phyloP scores from a whole-genome alignment of 1,140 invertebrate species.

The Drosophila parabipectinata region DNA sequence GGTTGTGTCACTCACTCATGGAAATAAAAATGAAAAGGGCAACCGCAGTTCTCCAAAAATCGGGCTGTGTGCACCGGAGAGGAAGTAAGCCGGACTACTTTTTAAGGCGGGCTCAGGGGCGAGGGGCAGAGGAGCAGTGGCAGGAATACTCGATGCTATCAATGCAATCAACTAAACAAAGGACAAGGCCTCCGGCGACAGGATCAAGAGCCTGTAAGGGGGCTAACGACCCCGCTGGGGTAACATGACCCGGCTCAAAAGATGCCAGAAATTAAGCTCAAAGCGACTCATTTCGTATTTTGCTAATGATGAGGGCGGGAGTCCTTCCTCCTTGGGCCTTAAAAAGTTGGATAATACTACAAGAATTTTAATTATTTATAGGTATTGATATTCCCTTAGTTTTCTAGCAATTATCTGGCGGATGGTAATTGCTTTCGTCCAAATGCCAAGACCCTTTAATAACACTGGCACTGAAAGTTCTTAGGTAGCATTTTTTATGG shows the following conservation, averaged over 20 bases:
- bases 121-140: constrained; percentile 7
- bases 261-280: constrained; percentile 31
- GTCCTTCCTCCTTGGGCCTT: background rate
- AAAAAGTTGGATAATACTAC: too few species aligned
- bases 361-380: too few species aligned
- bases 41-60: constrained; percentile 34
- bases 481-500: constrained; percentile 29
- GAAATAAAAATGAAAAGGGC: constrained; percentile 68
- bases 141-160: constrained; percentile 40
- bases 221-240: constrained; percentile 43
- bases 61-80: constrained; percentile 49
- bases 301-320: constrained; percentile 20
- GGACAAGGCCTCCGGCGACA: constrained; percentile 48
- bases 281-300: constrained; percentile 15
- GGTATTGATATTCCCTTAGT: background rate
- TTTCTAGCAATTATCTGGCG: constrained; percentile 23
- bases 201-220: constrained; percentile 39
- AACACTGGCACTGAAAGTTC: background rate
- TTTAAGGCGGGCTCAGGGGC: constrained; percentile 14
- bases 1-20: constrained; percentile 58
- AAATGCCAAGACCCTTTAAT: constrained; percentile 43
- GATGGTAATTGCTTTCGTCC: constrained; percentile 24
- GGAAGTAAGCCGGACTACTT: constrained; percentile 75
- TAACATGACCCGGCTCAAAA: constrained; percentile 33
- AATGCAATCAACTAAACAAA: constrained; percentile 63